Evolutionary conservation across 1,140 invertebrate genomes (phyloP).

Genomic region (Tyrophagus putrescentiae): DNA sequence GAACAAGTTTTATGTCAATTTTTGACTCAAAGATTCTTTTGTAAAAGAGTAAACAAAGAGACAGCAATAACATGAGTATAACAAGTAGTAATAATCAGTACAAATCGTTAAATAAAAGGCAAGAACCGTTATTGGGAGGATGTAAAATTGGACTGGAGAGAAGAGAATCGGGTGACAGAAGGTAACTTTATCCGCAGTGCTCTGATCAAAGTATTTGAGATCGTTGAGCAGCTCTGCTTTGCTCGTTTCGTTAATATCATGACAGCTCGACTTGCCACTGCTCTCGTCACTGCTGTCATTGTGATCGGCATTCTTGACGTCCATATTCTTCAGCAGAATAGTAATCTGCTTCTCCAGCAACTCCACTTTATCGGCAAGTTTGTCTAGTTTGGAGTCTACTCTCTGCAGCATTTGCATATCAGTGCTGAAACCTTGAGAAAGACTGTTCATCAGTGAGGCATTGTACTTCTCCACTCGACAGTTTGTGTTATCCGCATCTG

Average conservation of each 20-base stretch:
- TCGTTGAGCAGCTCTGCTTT: conserved; percentile 1
- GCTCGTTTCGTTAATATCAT: neutral
- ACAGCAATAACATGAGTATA: neutral
- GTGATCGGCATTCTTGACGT: conserved; percentile 5
- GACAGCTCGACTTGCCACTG: neutral
- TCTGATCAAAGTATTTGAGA: neutral
- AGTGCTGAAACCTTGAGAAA: neutral
- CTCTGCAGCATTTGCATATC: neutral
- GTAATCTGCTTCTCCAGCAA: conserved; percentile 14
- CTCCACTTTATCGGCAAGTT: neutral
- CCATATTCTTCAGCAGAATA: neutral
- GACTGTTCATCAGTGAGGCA: no score
- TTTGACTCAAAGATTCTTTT: neutral
- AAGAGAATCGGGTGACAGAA: conserved; percentile 1
- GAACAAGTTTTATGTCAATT: neutral
- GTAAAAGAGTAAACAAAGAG: neutral
- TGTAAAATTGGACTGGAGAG: conserved; percentile 5
- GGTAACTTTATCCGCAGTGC: neutral
- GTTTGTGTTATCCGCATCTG: no score
- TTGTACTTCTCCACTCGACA: no score
- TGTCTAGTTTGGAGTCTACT: conserved; percentile 3
- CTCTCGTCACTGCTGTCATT: neutral
- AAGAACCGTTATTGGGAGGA: neutral
- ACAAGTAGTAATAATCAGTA: no score
- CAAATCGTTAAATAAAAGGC: conserved; percentile 9